A percentile compares a stretch with the other conserved stretches of the same genome.
Evolutionary conservation across 2,888 invertebrate genomes (phyloP).

Genomic region (Penaeus monodon): DNA sequence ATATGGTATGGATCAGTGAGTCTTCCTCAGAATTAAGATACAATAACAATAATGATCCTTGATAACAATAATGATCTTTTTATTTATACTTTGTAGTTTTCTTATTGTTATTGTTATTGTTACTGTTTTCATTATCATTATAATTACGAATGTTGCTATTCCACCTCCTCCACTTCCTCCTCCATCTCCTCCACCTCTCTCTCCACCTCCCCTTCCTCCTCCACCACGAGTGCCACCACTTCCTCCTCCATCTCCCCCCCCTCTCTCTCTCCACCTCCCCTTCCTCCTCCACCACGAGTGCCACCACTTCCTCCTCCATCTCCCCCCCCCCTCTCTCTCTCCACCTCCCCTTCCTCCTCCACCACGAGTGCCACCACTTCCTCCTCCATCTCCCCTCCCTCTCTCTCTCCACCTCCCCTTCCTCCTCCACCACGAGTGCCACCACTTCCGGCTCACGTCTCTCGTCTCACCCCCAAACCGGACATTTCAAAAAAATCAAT

Average conservation of each 20-base stretch:
- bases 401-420: background rate
- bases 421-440: background rate
- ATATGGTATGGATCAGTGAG: no score
- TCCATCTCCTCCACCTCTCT: background rate
- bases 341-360: background rate
- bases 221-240: background rate
- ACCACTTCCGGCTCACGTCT: no score
- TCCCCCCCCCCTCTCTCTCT: background rate
- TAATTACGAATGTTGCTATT: no score
- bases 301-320: background rate
- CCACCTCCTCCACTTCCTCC: background rate
- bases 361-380: background rate
- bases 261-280: no score
- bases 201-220: background rate
- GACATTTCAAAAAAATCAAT: no score
- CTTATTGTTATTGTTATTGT: no score
- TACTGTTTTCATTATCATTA: no score
- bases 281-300: background rate
- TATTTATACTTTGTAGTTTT: background rate
- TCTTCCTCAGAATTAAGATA: background rate
- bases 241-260: background rate
- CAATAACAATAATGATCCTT: background rate
- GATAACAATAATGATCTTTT: background rate
- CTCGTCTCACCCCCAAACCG: background rate
- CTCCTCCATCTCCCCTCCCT: background rate